Base-by-base conservation (phyloP, 2,888 invertebrate genomes). In the Gasteruption jaculator region DNA sequence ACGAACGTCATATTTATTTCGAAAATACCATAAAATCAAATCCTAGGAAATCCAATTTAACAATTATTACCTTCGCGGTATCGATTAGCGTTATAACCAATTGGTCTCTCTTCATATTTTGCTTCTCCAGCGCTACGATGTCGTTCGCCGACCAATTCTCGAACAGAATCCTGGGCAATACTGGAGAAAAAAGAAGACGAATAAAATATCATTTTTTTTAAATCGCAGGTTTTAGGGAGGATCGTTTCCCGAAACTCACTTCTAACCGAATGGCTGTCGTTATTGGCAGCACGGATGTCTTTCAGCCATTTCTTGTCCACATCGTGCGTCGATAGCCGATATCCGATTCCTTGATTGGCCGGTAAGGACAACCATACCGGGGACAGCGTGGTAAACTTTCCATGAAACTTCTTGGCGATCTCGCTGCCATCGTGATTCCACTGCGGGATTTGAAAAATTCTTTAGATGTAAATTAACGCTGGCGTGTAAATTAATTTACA, bases 371-470 rank as follows among this genome's bases (percentile, higher is more conserved):
- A 77, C 96, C 96, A 97, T 0, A 95, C 95, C 0, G 96, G 96
- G 1, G 94, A 91, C 16, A 96, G 81, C 59, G 87, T 86, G 36
- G 88, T 84, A 57, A 96, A 90, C 71, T 96, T 96, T 29, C 83
- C 79, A 7, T 82, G 86, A 76, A 94, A 94, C 40, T 77, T 80
- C 72, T 93, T 93, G 0, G 94, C 91, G 34, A 94, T 80, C 71
- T 93, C 89, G 71, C 94, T 92, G 0, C 96, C 96, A 73, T 88
- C 90, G 50, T 79, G 84, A 65, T 96, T 95, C 96, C 96, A 96
- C 93, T 95, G n/a, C n/a, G n/a, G n/a, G n/a, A n/a, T n/a, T n/a
- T n/a, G n/a, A n/a, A 65, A 49, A 75, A 77, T 54, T 29, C 15
- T 54, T 48, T 37, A 48, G 21, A 43, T 29, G 40, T 5, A 27